Conservation (phyloP, 1,140 invertebrate species). For the Drosophila rufa region DNA sequence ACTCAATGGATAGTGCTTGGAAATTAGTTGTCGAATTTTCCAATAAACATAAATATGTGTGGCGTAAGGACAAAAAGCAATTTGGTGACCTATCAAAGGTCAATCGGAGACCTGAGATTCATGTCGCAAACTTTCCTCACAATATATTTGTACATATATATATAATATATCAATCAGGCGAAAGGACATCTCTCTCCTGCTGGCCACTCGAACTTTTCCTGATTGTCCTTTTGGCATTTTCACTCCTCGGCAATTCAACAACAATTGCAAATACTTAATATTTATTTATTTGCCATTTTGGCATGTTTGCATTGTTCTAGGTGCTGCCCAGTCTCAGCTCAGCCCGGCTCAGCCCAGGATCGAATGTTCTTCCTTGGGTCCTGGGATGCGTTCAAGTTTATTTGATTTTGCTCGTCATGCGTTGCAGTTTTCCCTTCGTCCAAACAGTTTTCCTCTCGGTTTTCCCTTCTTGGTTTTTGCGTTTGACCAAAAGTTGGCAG, state of each 20-base stretch:
- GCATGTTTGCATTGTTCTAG: constrained; percentile 30
- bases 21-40: background rate
- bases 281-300: constrained; percentile 76
- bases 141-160: background rate
- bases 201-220: background rate
- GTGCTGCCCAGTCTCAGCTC: background rate
- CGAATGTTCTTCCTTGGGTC: background rate
- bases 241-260: constrained; percentile 35
- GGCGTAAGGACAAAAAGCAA: constrained; percentile 11
- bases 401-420: constrained; percentile 53
- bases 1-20: background rate
- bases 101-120: constrained; percentile 5
- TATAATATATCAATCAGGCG: constrained; percentile 31
- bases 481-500: constrained; percentile 32
- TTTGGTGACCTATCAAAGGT: constrained; percentile 20
- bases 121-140: background rate
- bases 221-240: constrained; percentile 33
- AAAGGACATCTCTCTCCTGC: constrained; percentile 4
- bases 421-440: constrained; percentile 22
- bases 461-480: constrained; percentile 30
- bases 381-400: constrained; percentile 40
- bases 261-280: constrained; percentile 75
- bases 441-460: background rate
- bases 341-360: constrained; percentile 2
- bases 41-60: constrained; percentile 1